Evolutionary conservation across 2,113 vertebrate genomes (phyloP).

Genomic region (Gambusia affinis): DNA sequence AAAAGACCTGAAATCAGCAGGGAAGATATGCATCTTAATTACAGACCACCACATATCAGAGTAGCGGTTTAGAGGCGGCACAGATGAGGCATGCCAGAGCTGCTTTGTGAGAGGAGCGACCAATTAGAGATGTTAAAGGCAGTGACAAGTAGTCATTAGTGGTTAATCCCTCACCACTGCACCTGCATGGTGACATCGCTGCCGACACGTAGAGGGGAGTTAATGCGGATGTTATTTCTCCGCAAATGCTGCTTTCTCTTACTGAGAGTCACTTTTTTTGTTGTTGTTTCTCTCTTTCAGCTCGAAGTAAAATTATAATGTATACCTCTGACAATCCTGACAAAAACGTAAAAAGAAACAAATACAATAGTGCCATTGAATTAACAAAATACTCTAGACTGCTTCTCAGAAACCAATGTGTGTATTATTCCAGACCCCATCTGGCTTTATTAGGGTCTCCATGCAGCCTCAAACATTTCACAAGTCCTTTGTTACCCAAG

Average conservation of each 20-base stretch:
- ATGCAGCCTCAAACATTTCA: not conserved
- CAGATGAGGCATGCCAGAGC: slow-evolving; percentile 20
- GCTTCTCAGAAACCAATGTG: not conserved
- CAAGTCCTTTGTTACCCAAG: not conserved
- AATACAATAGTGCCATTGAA: not conserved
- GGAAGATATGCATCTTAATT: slow-evolving; percentile 49
- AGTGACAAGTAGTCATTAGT: slow-evolving; percentile 60
- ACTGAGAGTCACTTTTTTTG: not conserved
- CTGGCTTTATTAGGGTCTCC: not conserved
- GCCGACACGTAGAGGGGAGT: slow-evolving; percentile 9
- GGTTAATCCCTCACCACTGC: slow-evolving; percentile 50
- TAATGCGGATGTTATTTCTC: slow-evolving; percentile 12
- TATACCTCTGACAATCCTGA: not conserved
- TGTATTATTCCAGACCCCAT: not conserved
- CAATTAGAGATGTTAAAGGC: slow-evolving; percentile 57
- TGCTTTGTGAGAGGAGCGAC: slow-evolving; percentile 25
- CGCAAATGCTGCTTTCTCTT: not conserved
- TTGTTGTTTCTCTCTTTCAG: too few species aligned
- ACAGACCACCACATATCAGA: slow-evolving; percentile 14
- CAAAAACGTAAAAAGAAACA: not conserved
- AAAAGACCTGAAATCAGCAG: slow-evolving; percentile 39
- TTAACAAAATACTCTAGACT: not conserved
- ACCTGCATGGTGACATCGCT: slow-evolving; percentile 64
- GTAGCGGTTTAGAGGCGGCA: slow-evolving; percentile 33
- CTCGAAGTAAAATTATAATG: not conserved